phyloP scores from a whole-genome alignment of 2,797 vertebrate genomes.

The Staurois parvus region DNA sequence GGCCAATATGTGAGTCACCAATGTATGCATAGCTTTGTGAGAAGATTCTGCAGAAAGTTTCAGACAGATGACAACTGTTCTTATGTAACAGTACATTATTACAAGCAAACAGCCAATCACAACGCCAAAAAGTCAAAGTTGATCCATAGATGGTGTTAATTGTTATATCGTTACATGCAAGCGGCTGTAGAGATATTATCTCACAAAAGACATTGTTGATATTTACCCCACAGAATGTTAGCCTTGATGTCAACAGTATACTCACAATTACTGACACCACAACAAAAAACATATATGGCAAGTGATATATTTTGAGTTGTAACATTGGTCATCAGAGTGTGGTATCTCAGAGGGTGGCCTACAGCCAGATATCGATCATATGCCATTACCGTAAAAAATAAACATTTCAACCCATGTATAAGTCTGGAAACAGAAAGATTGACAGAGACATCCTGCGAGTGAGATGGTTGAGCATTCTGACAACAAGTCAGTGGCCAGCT shows the following conservation, averaged over 20 bases:
- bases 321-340: slow-evolving; percentile 5
- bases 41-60: no score
- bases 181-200: neutral
- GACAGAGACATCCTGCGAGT: neutral
- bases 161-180: slow-evolving; percentile 16
- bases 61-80: no score
- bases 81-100: slow-evolving; percentile 8
- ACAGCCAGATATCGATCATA: no score
- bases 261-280: neutral
- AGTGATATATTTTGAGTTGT: neutral
- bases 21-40: no score
- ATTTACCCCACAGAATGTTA: no score
- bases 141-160: slow-evolving; percentile 13
- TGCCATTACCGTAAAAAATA: slow-evolving; percentile 23
- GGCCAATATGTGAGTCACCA: no score
- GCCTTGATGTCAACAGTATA: no score
- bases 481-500: neutral
- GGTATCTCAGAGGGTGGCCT: slow-evolving; percentile 20
- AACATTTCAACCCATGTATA: neutral
- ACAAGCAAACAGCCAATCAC: neutral
- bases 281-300: neutral
- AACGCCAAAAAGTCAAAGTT: neutral
- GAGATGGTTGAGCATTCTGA: neutral
- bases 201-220: no score
- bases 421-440: neutral